Evolutionary conservation across 2,797 vertebrate species (phyloP).

Genomic region (Lophius americanus): DNA sequence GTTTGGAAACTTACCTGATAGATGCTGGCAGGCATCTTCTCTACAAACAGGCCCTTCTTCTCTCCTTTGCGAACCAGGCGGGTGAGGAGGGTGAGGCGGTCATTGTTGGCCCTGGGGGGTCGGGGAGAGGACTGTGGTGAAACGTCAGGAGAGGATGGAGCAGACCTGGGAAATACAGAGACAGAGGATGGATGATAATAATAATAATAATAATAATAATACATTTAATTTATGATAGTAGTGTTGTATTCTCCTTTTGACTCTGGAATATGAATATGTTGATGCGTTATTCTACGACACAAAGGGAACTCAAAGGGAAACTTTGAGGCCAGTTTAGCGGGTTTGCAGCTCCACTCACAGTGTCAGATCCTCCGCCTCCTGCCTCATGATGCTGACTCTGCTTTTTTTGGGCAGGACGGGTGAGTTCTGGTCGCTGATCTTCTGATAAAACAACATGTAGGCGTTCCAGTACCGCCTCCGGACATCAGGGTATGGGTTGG

Average conservation of each 20-base stretch:
- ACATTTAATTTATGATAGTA: too few species aligned
- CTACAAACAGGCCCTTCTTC: slow-evolving; percentile 98
- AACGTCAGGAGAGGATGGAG: slow-evolving; percentile 97
- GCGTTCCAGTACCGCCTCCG: slow-evolving; percentile 98
- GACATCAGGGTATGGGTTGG: slow-evolving; percentile 96
- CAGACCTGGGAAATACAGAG: slow-evolving; percentile 83
- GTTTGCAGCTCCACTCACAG: slow-evolving; percentile 82
- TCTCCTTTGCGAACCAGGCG: slow-evolving; percentile 96
- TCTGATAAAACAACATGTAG: slow-evolving; percentile 99
- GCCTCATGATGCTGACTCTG: slow-evolving; percentile 94
- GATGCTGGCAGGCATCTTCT: slow-evolving; percentile 97
- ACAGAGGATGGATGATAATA: not conserved
- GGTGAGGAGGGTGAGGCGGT: slow-evolving; percentile 95
- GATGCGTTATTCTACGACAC: too few species aligned
- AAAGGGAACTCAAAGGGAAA: too few species aligned
- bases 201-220: too few species aligned
- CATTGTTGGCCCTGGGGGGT: slow-evolving; percentile 94
- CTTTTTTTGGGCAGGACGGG: slow-evolving; percentile 98
- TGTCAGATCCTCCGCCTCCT: slow-evolving; percentile 95
- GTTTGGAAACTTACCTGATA: slow-evolving; percentile 88
- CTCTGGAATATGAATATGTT: too few species aligned
- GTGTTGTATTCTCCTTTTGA: too few species aligned
- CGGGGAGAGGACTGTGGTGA: slow-evolving; percentile 98
- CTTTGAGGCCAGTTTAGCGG: too few species aligned
- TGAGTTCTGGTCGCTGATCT: slow-evolving; percentile 96